These are phyloP conservation scores for Pachypanchax playfairii DNA, from an alignment of 2,113 vertebrate species.

Conservation along the genomic window DNA sequence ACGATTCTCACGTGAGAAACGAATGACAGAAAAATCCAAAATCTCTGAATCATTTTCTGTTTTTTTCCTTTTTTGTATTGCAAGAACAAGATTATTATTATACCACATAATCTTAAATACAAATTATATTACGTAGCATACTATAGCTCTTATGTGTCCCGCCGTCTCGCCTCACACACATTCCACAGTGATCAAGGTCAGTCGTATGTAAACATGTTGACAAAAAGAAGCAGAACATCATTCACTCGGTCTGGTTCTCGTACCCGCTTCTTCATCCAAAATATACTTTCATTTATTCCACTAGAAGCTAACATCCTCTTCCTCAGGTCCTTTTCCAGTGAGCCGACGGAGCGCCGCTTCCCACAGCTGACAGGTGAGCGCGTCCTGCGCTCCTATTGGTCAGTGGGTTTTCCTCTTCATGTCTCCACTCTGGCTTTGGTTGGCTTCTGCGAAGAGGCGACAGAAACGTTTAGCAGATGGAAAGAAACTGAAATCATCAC, in stretches of 20 bases:
- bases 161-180: slow-evolving; percentile 58
- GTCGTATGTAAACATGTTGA: slow-evolving; percentile 85
- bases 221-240: slow-evolving; percentile 64
- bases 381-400: slow-evolving; percentile 74
- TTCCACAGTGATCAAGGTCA: slow-evolving; percentile 86
- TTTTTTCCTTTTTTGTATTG: slow-evolving; percentile 61
- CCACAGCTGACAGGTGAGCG: neutral
- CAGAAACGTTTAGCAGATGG: neutral
- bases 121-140: slow-evolving; percentile 69
- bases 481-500: slow-evolving; percentile 2
- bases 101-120: slow-evolving; percentile 74
- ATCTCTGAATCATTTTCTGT: slow-evolving; percentile 36
- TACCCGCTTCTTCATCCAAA: slow-evolving; percentile 63
- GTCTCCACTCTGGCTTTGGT: slow-evolving; percentile 97
- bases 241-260: slow-evolving; percentile 62
- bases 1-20: slow-evolving; percentile 54
- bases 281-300: slow-evolving; percentile 59
- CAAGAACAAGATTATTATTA: slow-evolving; percentile 51
- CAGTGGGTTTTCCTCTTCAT: slow-evolving; percentile 95
- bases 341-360: slow-evolving; percentile 33
- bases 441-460: slow-evolving; percentile 85
- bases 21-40: slow-evolving; percentile 66
- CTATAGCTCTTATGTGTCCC: slow-evolving; percentile 53
- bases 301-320: slow-evolving; percentile 37
- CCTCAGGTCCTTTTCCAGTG: slow-evolving; percentile 49